Percentiles rank a stretch among this genome's conserved stretches.
Conservation (phyloP, 2,113 vertebrate genomes). For the Colossoma macropomum region DNA sequence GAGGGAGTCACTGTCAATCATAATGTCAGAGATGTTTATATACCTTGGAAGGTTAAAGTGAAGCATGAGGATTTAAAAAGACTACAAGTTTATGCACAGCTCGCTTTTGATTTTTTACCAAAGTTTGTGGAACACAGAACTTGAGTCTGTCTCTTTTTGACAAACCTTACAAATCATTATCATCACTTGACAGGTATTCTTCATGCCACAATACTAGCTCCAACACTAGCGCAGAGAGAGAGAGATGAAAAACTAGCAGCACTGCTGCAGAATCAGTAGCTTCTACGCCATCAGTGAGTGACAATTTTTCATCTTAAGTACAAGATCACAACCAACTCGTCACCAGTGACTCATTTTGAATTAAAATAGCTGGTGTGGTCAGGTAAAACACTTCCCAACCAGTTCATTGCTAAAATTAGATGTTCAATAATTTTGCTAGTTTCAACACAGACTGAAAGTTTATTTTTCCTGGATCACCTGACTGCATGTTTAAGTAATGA, state of each 20-base stretch:
- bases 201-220: neutral
- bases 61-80: slow-evolving; percentile 13
- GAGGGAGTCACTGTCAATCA: slow-evolving; percentile 43
- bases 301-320: neutral
- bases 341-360: too few relatives aligned
- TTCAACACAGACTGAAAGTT: too few relatives aligned
- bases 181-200: neutral
- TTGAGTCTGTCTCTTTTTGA: slow-evolving; percentile 15
- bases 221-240: too few relatives aligned
- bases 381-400: too few relatives aligned
- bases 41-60: slow-evolving; percentile 34
- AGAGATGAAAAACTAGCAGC: neutral
- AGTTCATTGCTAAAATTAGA: too few relatives aligned
- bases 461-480: neutral
- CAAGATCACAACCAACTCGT: too few relatives aligned
- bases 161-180: neutral
- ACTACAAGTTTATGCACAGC: neutral
- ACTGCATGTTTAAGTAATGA: neutral
- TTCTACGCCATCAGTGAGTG: neutral
- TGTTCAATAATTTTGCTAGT: too few relatives aligned
- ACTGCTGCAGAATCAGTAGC: neutral
- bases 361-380: too few relatives aligned
- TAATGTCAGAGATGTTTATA: slow-evolving; percentile 33
- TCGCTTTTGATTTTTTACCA: neutral
- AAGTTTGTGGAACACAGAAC: slow-evolving; percentile 19